A percentile compares a stretch with the other conserved stretches of the same genome.
Evolutionary conservation across 2,797 vertebrate species (phyloP).

Genomic region (Sparidentex hasta): DNA sequence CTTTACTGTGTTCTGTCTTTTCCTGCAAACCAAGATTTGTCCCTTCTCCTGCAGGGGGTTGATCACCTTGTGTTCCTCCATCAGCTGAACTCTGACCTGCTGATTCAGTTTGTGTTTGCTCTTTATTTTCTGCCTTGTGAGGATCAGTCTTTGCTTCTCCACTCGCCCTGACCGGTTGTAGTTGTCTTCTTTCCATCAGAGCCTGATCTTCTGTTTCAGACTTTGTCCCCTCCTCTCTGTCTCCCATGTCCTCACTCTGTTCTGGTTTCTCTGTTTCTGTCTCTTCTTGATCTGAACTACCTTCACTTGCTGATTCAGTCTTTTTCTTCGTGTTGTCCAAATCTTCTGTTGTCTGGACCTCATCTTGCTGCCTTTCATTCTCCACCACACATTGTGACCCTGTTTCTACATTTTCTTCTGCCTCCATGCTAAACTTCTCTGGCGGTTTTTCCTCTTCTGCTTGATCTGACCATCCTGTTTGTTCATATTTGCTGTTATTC

Average conservation of each 20-base stretch:
- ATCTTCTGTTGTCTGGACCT: neutral
- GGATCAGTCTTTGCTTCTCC: neutral
- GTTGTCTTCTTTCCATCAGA: neutral
- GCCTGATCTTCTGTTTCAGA: neutral
- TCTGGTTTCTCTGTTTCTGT: neutral
- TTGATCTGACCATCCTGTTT: neutral
- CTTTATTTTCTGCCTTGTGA: neutral
- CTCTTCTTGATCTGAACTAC: neutral
- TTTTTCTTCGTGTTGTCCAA: neutral
- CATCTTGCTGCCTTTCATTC: neutral
- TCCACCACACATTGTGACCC: neutral
- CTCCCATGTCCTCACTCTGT: too few relatives aligned
- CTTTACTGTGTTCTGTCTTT: neutral
- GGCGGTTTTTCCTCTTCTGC: neutral
- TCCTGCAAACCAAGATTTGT: neutral
- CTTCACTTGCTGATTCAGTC: neutral
- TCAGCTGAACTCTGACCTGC: neutral
- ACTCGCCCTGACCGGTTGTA: neutral
- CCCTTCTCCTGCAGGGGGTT: neutral
- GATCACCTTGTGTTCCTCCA: neutral
- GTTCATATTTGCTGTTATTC: neutral
- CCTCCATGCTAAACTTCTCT: neutral
- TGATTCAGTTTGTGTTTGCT: neutral
- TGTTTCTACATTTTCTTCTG: neutral
- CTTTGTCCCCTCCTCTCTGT: neutral